Evolutionary conservation across 2,113 vertebrate species (phyloP), one percentile per base, ranked within the genome.

Genomic region (Ailurus styani): DNA sequence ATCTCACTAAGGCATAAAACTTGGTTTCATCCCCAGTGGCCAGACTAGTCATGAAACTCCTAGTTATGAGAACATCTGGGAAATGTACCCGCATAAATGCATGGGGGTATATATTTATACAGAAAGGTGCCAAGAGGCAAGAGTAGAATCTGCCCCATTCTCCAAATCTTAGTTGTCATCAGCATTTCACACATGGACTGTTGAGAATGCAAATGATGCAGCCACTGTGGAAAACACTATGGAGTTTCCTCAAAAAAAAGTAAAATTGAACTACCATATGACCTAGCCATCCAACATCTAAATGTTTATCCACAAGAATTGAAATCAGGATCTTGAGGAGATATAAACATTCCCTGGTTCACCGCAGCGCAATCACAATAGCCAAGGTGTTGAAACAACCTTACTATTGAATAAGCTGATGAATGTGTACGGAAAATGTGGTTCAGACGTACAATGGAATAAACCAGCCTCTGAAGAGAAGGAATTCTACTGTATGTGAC

Each of bases 321-420:
- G 17, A 55, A 87, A 21, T 57, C 25, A n/a, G 4, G 23, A 68
- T 57, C 60, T 47, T 42, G 6, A 78, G 29, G 12, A 78, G 21
- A 15, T 23, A 23, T n/a, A 45, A 79, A 45, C 14, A 25, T 27
- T 31, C 31, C 6, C 27, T 25, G 34, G 34, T 54, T 45, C 40
- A n/a, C 10, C n/a, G 21, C 0, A 5, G 34, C 11, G n/a, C n/a
- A 13, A 2, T n/a, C 37, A 27, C 21, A 15, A 18, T 68, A 31
- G 23, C 7, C 29, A 68, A 57, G 29, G 21, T 25, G 11, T n/a
- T 18, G 14, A 54, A 55, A 87, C 6, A 93, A 42, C 7, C 14
- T 66, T 25, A 40, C 42, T 78, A 17, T 42, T 70, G 50, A 57
- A 81, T 31, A 17, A 5, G 45, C 31, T n/a, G 40, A 45, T 31